phyloP scores from a whole-genome alignment of 2,888 invertebrate species.

The Macrosoma leucophasiata region DNA sequence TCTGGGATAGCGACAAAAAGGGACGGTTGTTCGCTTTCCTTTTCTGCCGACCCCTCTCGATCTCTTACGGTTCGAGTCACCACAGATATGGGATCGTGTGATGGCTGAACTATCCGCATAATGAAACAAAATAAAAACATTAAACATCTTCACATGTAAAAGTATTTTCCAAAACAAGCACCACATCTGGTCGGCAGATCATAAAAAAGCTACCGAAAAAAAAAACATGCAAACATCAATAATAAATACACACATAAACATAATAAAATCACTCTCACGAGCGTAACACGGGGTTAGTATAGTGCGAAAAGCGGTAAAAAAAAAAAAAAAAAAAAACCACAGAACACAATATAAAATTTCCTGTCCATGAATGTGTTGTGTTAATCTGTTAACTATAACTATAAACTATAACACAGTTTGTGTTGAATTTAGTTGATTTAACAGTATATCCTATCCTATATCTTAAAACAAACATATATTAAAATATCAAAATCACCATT shows the following conservation, averaged over 20 bases:
- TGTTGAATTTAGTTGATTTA: constrained; percentile 3
- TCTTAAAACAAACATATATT: too few relatives aligned
- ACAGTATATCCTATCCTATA: too few relatives aligned
- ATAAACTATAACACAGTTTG: neutral
- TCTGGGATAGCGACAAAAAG: constrained; percentile 12
- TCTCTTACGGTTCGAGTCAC: constrained; percentile 27
- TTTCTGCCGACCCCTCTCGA: neutral
- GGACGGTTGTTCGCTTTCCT: neutral
- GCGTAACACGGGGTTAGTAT: constrained; percentile 68
- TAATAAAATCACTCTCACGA: constrained; percentile 27
- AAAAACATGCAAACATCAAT: constrained; percentile 9
- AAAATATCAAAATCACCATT: too few relatives aligned
- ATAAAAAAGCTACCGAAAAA: too few relatives aligned
- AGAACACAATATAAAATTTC: constrained; percentile 36
- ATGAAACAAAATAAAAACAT: too few relatives aligned
- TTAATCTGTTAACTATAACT: constrained; percentile 30
- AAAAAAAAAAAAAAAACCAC: constrained; percentile 28
- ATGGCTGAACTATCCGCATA: constrained; percentile 46
- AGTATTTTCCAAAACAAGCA: too few relatives aligned
- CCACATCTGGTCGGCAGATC: too few relatives aligned
- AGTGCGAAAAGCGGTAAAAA: constrained; percentile 46
- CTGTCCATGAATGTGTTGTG: constrained; percentile 70
- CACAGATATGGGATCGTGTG: constrained; percentile 54
- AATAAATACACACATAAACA: constrained; percentile 21
- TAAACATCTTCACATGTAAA: too few relatives aligned